Conservation (phyloP, 2,888 invertebrate genomes). For the Sminthurinus aureus region DNA sequence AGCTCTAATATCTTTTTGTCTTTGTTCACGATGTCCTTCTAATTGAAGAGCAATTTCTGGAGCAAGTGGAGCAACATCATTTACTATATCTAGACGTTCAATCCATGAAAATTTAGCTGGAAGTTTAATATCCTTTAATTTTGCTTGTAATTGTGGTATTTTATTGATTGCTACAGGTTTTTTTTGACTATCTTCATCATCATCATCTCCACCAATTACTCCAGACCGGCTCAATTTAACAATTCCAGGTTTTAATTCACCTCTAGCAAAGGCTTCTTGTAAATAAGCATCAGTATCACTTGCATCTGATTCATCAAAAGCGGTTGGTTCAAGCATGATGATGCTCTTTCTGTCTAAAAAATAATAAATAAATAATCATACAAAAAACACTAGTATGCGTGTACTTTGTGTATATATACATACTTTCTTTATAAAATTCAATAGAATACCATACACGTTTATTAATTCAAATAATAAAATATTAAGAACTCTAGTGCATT, state of each 20-base stretch:
- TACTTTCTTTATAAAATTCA: too few relatives aligned
- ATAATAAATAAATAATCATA: background rate
- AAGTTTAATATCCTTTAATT: slow-evolving; percentile 60
- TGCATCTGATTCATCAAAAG: slow-evolving; percentile 27
- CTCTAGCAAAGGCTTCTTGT: slow-evolving; percentile 87
- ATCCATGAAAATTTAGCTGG: slow-evolving; percentile 70
- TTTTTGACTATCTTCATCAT: background rate
- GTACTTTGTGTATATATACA: too few relatives aligned
- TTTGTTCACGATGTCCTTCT: slow-evolving; percentile 76
- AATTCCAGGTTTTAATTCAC: slow-evolving; percentile 84
- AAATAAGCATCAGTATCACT: slow-evolving; percentile 63
- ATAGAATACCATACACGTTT: too few relatives aligned
- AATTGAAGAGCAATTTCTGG: slow-evolving; percentile 84
- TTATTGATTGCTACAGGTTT: slow-evolving; percentile 46
- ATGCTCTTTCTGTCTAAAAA: too few relatives aligned
- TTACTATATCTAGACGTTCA: slow-evolving; percentile 82
- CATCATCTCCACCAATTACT: too few relatives aligned
- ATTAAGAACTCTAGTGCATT: too few relatives aligned
- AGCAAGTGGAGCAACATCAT: slow-evolving; percentile 79
- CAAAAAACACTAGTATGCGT: too few relatives aligned
- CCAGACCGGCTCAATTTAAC: slow-evolving; percentile 68
- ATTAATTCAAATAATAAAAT: too few relatives aligned
- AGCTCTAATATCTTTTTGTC: slow-evolving; percentile 72
- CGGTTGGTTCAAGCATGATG: too few relatives aligned
- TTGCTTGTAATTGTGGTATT: slow-evolving; percentile 42